phyloP scores from a whole-genome alignment of 2,113 vertebrate species.

The Melanerpes aurifrons region DNA sequence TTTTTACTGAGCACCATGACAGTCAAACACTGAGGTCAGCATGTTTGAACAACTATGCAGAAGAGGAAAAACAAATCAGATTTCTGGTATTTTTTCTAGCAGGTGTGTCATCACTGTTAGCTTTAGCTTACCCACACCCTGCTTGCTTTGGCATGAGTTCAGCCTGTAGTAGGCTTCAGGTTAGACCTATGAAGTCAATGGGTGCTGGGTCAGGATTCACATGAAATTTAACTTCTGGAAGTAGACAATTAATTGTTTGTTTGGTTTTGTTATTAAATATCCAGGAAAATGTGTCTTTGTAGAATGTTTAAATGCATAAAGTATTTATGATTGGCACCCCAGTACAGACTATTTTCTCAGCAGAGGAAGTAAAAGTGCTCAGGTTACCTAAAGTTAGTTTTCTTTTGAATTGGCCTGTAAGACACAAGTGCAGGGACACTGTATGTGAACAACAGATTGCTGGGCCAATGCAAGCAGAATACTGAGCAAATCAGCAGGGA shows the following conservation, averaged over 20 bases:
- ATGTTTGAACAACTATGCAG: not conserved
- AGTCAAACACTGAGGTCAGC: not conserved
- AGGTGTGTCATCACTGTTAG: not conserved
- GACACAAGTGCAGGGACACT: not conserved
- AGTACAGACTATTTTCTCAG: not conserved
- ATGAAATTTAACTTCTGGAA: not conserved
- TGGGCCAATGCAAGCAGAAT: not conserved
- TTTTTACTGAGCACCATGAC: not conserved
- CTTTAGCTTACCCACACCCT: not conserved
- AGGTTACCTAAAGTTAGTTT: not conserved
- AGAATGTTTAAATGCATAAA: not conserved
- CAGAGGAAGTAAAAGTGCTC: not conserved
- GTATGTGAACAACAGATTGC: not conserved
- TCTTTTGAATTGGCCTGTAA: not conserved
- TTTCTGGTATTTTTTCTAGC: constrained; percentile 10
- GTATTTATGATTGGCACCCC: not conserved
- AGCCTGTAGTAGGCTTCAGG: not conserved
- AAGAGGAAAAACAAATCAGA: not conserved
- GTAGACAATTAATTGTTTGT: not conserved
- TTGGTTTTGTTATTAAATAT: not conserved
- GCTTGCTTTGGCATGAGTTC: not conserved
- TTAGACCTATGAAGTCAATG: not conserved
- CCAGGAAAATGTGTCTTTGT: not conserved
- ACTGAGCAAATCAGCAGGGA: not conserved
- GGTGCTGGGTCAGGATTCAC: not conserved